A percentile compares a stretch with the other conserved stretches of the same genome.
Conservation (phyloP, 2,888 invertebrate genomes). For the Hydraecia micacea region DNA sequence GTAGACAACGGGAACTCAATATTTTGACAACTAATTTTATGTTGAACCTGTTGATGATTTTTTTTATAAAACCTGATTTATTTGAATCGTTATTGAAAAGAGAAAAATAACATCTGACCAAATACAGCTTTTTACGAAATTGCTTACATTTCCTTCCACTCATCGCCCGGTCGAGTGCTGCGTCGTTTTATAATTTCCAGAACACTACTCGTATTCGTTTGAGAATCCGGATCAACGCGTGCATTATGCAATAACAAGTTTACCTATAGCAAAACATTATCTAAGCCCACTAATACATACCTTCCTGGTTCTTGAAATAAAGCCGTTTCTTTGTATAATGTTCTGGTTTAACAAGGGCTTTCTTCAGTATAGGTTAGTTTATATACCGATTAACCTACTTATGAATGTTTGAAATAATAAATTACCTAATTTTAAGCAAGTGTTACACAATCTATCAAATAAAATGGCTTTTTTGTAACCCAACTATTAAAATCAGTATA, state of each 20-base stretch:
- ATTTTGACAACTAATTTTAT: background rate
- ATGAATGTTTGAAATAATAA: background rate
- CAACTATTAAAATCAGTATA: too few relatives aligned
- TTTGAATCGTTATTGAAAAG: background rate
- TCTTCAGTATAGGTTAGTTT: background rate
- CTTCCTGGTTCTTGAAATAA: background rate
- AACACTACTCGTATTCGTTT: slow-evolving; percentile 2
- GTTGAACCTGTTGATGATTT: background rate
- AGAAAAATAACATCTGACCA: background rate
- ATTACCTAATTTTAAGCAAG: background rate
- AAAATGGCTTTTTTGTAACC: too few relatives aligned
- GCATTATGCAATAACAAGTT: slow-evolving; percentile 24
- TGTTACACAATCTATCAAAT: too few relatives aligned
- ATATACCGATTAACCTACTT: background rate
- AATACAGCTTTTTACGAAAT: background rate
- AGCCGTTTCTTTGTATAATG: background rate
- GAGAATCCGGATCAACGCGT: slow-evolving; percentile 26
- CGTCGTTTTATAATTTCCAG: background rate
- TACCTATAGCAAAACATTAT: slow-evolving; percentile 15
- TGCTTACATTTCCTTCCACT: background rate
- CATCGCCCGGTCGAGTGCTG: background rate
- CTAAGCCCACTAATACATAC: slow-evolving; percentile 9
- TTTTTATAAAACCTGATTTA: too few relatives aligned
- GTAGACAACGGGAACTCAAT: background rate
- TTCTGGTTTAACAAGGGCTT: background rate